Conservation (phyloP, 2,113 vertebrate genomes). For the Erythrocercus mccallii region DNA sequence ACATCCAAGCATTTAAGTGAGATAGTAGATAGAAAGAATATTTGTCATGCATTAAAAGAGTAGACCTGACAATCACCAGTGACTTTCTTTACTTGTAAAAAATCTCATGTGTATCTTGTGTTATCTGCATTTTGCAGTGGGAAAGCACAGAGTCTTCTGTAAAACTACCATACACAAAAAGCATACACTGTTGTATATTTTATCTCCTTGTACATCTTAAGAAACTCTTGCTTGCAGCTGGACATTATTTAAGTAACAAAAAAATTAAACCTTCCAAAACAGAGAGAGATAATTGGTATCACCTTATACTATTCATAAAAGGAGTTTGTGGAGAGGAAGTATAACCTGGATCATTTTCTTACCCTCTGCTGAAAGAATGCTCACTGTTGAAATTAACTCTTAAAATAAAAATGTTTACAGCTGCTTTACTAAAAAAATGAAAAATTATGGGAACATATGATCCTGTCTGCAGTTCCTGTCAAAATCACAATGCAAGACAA, state of each 20-base stretch:
- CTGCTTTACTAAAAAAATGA: background rate
- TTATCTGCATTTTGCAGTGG: slow-evolving; percentile 9
- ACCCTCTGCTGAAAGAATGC: background rate
- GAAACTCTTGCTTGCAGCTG: background rate
- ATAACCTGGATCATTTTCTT: background rate
- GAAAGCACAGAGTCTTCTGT: background rate
- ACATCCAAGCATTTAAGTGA: background rate
- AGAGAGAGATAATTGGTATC: background rate
- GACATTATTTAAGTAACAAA: background rate
- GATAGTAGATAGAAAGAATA: background rate
- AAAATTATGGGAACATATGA: background rate
- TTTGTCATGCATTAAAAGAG: accelerated
- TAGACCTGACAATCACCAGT: background rate
- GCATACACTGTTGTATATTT: background rate
- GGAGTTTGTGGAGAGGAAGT: background rate
- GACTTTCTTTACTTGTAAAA: background rate
- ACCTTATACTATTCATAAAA: background rate
- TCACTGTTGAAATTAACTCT: slow-evolving; percentile 1
- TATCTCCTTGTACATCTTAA: background rate
- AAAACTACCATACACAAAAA: background rate
- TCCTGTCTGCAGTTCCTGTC: background rate
- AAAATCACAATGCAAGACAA: slow-evolving; percentile 41
- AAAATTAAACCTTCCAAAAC: background rate
- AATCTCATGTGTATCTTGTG: background rate
- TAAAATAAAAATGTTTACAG: background rate